Base-by-base conservation (phyloP, 2,888 invertebrate genomes). In the Lasius platythorax region DNA sequence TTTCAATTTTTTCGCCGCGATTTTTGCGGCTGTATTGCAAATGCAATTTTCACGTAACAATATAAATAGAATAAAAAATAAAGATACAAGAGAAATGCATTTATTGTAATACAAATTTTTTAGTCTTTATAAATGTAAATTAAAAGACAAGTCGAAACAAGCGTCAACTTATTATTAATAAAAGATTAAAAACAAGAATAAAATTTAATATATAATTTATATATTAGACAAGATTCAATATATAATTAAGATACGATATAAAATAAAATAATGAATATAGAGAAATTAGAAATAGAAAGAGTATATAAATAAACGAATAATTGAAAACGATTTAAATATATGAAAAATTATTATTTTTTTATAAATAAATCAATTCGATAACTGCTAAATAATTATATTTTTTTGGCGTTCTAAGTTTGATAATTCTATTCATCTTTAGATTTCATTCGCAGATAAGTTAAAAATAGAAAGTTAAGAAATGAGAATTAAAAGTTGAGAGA, bases 1-100 rank as follows among this genome's bases (percentile, higher is more conserved):
- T 83, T 78, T 74, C 67, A 73, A 73, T 64, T 76, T 85, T 53
- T 72, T 70, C 43, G 58, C 66, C 66, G 58, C 43, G 30, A 76
- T 72, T 81, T 81, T 81, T 72, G 72, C 61, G 58, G 33, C 46
- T 46, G 33, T 70, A 40, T 61, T 33, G 53, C 28, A 30, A 56
- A 61, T 70, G 23, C 58, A 18, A 43, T 78, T 72, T 37, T 33
- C 46, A 11, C 58, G 23, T 43, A n/a, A 8, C 33, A 11, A 33
- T 43, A 28, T 43, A 78, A 67, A 78, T 66, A n/a, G 3, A 70
- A 9, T 68, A 46, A 68, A 68, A 43, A 78, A 68, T 30, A 12
- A 56, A 9, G 23, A 15, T 11, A 23, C 0, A 28, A 72, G 33
- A 30, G 23, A 56, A 61, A 56, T 33, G 33, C 33, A 61, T 79